phyloP scores from a whole-genome alignment of 2,888 invertebrate genomes.

The Cotesia congregata region DNA sequence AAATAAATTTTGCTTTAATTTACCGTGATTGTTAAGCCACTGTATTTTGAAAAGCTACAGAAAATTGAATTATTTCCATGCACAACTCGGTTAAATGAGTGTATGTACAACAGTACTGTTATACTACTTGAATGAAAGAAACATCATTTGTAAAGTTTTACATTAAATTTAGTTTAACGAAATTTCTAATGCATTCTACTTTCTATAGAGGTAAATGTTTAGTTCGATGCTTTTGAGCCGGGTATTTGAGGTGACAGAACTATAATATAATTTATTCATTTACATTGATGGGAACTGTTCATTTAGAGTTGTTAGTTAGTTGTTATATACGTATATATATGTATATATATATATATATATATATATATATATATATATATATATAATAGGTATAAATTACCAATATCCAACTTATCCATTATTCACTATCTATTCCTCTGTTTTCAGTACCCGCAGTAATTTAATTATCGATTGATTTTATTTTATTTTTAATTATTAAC shows the following conservation, averaged over 20 bases:
- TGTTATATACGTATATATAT: no score
- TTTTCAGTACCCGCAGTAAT: neutral
- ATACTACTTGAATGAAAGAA: neutral
- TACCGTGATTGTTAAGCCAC: conserved; percentile 24
- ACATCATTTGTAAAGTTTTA: neutral
- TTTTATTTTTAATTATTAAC: neutral
- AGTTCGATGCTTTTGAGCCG: neutral
- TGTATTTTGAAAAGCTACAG: conserved; percentile 6
- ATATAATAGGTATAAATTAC: neutral
- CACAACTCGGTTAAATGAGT: neutral
- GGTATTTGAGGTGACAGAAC: neutral
- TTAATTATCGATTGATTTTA: neutral
- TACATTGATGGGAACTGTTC: neutral
- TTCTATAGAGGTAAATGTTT: neutral
- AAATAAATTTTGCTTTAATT: conserved; percentile 34
- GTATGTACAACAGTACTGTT: neutral
- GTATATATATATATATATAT: neutral
- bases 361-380: no score
- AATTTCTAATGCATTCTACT: neutral
- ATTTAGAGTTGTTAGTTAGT: neutral
- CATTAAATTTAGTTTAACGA: neutral
- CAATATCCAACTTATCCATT: neutral
- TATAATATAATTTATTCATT: neutral
- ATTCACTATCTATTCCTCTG: neutral
- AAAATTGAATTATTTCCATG: conserved; percentile 4